Evolutionary conservation across 2,888 invertebrate genomes (phyloP), one percentile per base, ranked within the genome.

Genomic region (Hyalella azteca): DNA sequence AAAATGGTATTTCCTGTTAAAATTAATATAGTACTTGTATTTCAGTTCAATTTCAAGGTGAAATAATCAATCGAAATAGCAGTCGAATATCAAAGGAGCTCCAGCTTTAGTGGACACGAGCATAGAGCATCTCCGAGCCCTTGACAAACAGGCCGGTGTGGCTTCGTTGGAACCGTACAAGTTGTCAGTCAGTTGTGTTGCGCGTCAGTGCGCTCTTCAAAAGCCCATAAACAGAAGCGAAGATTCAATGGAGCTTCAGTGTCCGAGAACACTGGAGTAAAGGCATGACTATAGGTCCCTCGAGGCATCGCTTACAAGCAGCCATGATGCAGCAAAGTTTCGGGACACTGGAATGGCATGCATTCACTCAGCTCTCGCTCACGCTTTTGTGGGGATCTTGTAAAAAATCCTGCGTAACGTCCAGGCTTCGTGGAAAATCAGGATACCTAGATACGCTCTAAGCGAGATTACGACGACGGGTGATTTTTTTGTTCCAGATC

Each of bases 161-260:
- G 39, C 29, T 36, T 32, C 66, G 19, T 66, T 66, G 66, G 29
- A 29, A 66, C 36, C 29, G 66, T 29, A 36, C 66, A 66, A 66
- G 66, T 66, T 66, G 66, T 66, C 66, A 66, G 66, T 66, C 66
- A 36, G 66, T 66, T 66, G 66, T 66, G 66, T 66, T 36, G 39
- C 4, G 66, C 36, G 66, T 66, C 66, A 66, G 66, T 36, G 36
- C 36, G 11, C 36, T 39, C 66, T 66, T 66, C 66, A 66, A 66
- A 66, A 29, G 66, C 36, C 66, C 66, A 66, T 66, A 66, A 66
- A 66, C 66, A 66, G 66, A 66, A 36, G 66, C 66, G 66, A 66
- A 66, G 66, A 36, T 66, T 66, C 66, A 66, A 66, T 66, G 66
- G 66, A 66, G 66, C 29, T 66, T 66, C 36, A 66, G 32, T 32